phyloP scores from a whole-genome alignment of 2,888 invertebrate genomes.

The Sinhomidia bicolor region DNA sequence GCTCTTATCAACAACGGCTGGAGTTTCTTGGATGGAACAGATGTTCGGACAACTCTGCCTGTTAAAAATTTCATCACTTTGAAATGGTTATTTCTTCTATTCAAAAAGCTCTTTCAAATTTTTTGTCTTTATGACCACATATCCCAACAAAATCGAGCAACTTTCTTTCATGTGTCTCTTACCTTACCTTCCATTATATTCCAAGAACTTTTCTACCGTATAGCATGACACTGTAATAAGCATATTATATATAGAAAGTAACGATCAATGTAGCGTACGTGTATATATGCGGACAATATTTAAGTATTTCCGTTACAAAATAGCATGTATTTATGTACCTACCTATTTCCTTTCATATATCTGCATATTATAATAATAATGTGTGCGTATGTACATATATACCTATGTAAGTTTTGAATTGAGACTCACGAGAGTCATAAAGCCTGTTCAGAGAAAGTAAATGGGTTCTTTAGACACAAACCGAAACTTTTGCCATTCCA shows the following conservation, averaged over 20 bases:
- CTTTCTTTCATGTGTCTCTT: not conserved
- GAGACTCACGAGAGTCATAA: conserved; percentile 77
- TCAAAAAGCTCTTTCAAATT: conserved; percentile 41
- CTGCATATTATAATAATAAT: not conserved
- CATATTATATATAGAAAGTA: too few species aligned
- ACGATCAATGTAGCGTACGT: too few species aligned
- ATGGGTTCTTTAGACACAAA: conserved; percentile 76
- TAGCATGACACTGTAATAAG: too few species aligned
- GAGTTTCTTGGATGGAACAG: not conserved
- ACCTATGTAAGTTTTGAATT: conserved; percentile 66
- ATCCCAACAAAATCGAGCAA: not conserved
- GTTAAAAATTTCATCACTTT: conserved; percentile 68
- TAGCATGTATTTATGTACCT: too few species aligned
- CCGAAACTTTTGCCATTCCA: conserved; percentile 72
- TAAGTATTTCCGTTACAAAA: too few species aligned
- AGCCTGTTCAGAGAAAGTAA: conserved; percentile 78
- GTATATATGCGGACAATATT: too few species aligned
- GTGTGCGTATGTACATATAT: conserved; percentile 34
- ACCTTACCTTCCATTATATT: not conserved
- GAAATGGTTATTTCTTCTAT: conserved; percentile 43
- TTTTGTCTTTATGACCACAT: conserved; percentile 7
- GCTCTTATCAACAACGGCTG: not conserved
- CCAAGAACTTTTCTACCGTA: too few species aligned
- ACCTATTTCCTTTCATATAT: too few species aligned
- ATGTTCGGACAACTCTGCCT: conserved; percentile 2